phyloP scores from a whole-genome alignment of 1,140 invertebrate genomes.

The Conopomorpha cramerella region DNA sequence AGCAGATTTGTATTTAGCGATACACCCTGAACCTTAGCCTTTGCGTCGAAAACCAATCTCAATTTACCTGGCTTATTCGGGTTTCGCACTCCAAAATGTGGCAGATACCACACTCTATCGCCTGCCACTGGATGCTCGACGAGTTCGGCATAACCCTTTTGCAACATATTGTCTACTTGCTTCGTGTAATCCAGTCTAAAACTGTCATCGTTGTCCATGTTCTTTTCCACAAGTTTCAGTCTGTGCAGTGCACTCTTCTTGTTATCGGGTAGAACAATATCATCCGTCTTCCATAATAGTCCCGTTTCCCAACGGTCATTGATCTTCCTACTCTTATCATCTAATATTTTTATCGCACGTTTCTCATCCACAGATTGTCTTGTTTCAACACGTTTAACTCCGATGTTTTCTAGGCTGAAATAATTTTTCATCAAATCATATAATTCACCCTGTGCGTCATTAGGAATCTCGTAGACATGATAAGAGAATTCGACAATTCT shows the following conservation, averaged over 20 bases:
- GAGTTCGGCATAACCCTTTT: slow-evolving; percentile 3
- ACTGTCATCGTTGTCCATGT: slow-evolving; percentile 1
- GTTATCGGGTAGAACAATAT: slow-evolving; percentile 5
- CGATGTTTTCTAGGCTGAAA: no score
- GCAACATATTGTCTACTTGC: slow-evolving; percentile 4
- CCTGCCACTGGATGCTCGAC: background rate
- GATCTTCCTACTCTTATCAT: background rate
- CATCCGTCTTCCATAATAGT: slow-evolving; percentile 1
- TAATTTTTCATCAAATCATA: no score
- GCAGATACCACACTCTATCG: slow-evolving; percentile 15
- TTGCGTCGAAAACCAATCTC: slow-evolving; percentile 20
- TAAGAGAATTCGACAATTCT: no score
- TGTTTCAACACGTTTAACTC: no score
- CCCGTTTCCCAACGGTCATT: slow-evolving; percentile 1
- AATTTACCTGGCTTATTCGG: slow-evolving; percentile 19
- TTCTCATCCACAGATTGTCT: no score
- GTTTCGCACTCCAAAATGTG: slow-evolving; percentile 19
- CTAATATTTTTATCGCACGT: no score
- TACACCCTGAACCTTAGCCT: slow-evolving; percentile 9
- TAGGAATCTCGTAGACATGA: no score
- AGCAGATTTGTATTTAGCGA: slow-evolving; percentile 15
- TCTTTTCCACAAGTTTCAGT: slow-evolving; percentile 3
- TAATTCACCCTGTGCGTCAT: no score
- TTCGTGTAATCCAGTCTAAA: slow-evolving; percentile 1
- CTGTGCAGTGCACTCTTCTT: slow-evolving; percentile 1